These are phyloP conservation scores for Suncus etruscus DNA, from an alignment of 2,113 vertebrate species.

Conservation along the genomic window DNA sequence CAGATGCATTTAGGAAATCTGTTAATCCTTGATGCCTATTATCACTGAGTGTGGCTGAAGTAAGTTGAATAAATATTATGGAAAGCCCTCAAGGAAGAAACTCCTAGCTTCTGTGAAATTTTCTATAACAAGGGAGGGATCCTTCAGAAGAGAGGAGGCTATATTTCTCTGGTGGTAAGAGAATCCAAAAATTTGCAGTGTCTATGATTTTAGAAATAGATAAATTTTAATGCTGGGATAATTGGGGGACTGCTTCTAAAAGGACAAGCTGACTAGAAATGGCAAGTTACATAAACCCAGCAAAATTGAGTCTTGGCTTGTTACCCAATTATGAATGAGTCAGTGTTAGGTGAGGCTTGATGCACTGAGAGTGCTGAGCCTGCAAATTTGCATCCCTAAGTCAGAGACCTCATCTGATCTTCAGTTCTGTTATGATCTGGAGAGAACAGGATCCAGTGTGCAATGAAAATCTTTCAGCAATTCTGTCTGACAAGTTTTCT, in stretches of 20 bases:
- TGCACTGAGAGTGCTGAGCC: fast-evolving
- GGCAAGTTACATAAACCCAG: neutral
- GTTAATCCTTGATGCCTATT: constrained; percentile 5
- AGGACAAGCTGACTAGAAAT: constrained; percentile 14
- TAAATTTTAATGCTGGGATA: neutral
- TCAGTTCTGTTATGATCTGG: neutral
- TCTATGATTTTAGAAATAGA: neutral
- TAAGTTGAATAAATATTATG: constrained; percentile 32
- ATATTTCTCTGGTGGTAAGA: neutral
- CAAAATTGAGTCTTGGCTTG: neutral
- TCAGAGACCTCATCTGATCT: neutral
- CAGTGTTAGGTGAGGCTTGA: constrained; percentile 49
- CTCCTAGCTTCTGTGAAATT: neutral
- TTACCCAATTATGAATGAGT: constrained; percentile 32
- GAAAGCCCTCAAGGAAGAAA: neutral
- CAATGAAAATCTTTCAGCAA: neutral
- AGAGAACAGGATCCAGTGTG: neutral
- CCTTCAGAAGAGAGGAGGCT: neutral
- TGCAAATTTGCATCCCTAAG: neutral
- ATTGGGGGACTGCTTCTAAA: neutral
- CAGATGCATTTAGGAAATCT: constrained; percentile 40
- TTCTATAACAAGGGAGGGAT: neutral
- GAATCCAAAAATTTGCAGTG: neutral
- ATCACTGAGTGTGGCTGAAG: constrained; percentile 21
- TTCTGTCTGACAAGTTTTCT: neutral